Base-by-base conservation (phyloP, 2,888 invertebrate species). In the Meteorus cinctellus region DNA sequence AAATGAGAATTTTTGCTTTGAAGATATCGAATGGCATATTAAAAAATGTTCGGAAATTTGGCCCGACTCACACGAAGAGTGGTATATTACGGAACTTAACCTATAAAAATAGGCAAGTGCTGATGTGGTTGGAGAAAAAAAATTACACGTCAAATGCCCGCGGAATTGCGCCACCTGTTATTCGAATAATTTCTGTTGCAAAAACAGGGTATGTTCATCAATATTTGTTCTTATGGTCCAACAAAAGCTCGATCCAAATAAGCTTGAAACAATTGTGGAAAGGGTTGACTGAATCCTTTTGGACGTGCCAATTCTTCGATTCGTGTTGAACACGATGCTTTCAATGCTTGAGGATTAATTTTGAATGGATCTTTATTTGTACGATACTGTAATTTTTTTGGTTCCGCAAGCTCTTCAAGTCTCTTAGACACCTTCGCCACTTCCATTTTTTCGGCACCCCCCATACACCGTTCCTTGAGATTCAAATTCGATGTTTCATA, bases 341-440 rank as follows among this genome's bases (percentile, higher is more conserved):
- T 65, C 19, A 65, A 24, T 24, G 65, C 65, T 31, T 41, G 36
- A 5, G 65, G 65, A 41, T 41, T 65, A 19, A 65, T 24, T 65
- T 65, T 65, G 24, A 65, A 65, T 12, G 65, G 65, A 65, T 65
- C 65, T 41, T 65, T 65, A n/a, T n/a, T 65, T 4, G 24, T 65
- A 8, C 34, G 34, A 24, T 8, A 24, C 8, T 19, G 36, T 24
- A 41, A 65, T 65, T 65, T 65, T 34, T 65, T 65, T 0, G 65
- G 65, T 19, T 19, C 65, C 19, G 65, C 65, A 19, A 65, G 65
- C 12, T 36, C 34, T 36, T 36, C 19, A 36, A 65, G 12, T 65
- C 65, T 16, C 2, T 41, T 41, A 10, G 65, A 65, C 19, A 34
- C 19, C 19, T 41, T 65, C 4, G 12, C 4, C 16, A 19, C 19